A percentile compares a stretch with the other conserved stretches of the same genome.
phyloP scores from a whole-genome alignment of 2,113 vertebrate genomes.

The Gracilinanus agilis region DNA sequence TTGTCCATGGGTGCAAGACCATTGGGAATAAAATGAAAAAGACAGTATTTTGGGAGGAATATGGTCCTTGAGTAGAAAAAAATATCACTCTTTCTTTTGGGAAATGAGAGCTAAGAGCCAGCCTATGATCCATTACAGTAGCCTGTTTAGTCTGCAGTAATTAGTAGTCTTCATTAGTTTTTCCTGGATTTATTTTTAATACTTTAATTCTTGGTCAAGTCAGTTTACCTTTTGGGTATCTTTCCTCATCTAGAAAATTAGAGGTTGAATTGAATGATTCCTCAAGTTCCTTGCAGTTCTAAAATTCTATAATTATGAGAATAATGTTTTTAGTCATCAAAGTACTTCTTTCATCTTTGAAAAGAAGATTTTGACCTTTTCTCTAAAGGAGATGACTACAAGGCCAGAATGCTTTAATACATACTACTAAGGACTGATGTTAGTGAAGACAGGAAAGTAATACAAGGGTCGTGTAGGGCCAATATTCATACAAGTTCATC shows the following conservation, averaged over 20 bases:
- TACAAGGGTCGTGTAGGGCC: not conserved
- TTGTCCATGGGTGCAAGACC: not conserved
- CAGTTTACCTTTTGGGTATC: not conserved
- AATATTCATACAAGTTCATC: not conserved
- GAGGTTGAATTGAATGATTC: not conserved
- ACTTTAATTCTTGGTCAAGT: not conserved
- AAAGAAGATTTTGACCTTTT: not conserved
- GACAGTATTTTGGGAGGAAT: not conserved
- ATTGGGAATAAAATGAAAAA: not conserved
- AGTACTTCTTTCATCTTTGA: constrained; percentile 7
- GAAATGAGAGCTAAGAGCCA: not conserved
- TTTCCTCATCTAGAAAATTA: not conserved
- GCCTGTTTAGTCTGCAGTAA: not conserved
- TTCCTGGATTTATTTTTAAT: not conserved
- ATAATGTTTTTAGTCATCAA: not conserved
- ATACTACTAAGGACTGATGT: not conserved
- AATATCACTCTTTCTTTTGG: not conserved
- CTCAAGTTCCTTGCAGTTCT: not conserved
- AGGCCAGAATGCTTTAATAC: not conserved
- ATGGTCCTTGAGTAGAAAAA: not conserved
- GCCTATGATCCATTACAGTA: not conserved
- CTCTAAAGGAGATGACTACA: not conserved
- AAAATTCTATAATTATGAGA: not conserved
- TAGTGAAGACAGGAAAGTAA: not conserved
- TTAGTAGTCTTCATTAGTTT: not conserved